phyloP scores from a whole-genome alignment of 2,888 invertebrate genomes.

The Drosophila pseudotalamancana region DNA sequence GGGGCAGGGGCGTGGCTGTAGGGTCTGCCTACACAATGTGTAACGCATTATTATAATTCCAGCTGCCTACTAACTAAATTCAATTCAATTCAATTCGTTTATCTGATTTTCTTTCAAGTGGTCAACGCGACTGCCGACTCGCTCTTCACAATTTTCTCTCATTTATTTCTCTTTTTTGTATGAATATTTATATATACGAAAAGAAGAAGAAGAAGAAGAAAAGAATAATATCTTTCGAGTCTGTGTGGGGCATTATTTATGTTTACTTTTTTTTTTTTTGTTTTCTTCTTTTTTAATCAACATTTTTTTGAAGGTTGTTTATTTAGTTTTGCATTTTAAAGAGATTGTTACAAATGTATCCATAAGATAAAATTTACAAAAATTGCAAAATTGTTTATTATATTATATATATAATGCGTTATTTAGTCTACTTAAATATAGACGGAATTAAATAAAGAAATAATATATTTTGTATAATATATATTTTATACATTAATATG shows the following conservation, averaged over 20 bases:
- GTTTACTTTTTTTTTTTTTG: slow-evolving; percentile 19
- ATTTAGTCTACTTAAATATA: no score
- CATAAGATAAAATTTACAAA: no score
- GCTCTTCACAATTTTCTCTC: slow-evolving; percentile 11
- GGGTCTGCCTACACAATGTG: slow-evolving; percentile 62
- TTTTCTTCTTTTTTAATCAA: slow-evolving; percentile 37
- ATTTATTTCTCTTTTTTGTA: slow-evolving; percentile 11
- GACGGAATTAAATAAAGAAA: no score
- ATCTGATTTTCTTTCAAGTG: slow-evolving; percentile 69
- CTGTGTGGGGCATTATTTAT: slow-evolving; percentile 41
- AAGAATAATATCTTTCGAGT: slow-evolving; percentile 15
- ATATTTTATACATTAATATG: neutral
- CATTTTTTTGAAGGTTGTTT: slow-evolving; percentile 29
- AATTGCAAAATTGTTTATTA: slow-evolving; percentile 30
- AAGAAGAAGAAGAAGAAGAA: neutral
- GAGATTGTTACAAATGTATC: slow-evolving; percentile 25
- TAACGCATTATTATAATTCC: slow-evolving; percentile 63
- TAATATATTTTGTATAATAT: no score
- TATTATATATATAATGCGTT: slow-evolving; percentile 12
- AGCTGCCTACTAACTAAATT: slow-evolving; percentile 45
- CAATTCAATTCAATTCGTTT: slow-evolving; percentile 66
- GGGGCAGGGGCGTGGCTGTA: neutral
- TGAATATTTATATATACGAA: slow-evolving; percentile 54
- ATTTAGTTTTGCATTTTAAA: slow-evolving; percentile 34
- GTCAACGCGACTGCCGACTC: slow-evolving; percentile 37